A percentile compares a stretch with the other conserved stretches of the same genome.
These are phyloP conservation scores for Noctua fimbriata DNA, from an alignment of 2,888 invertebrate genomes.

Conservation along the genomic window DNA sequence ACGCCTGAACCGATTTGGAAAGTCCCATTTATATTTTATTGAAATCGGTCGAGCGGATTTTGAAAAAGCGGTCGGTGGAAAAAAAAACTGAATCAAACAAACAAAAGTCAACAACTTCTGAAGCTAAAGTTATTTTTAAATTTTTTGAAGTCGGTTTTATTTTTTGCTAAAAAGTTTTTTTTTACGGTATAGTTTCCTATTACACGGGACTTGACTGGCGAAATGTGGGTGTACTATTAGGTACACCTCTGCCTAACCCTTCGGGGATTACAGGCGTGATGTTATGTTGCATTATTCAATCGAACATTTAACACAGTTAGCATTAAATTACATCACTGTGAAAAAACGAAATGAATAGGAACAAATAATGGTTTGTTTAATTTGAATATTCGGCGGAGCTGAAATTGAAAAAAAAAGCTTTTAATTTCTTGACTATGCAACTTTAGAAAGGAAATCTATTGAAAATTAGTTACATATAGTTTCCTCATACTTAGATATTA, in stretches of 20 bases:
- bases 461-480: constrained; percentile 65
- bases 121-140: too few relatives aligned
- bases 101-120: too few relatives aligned
- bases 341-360: constrained; percentile 7
- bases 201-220: background rate
- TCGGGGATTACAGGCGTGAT: background rate
- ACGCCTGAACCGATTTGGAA: too few relatives aligned
- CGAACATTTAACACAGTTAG: constrained; percentile 9
- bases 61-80: too few relatives aligned
- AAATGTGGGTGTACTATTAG: background rate
- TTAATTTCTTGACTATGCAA: constrained; percentile 40
- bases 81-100: too few relatives aligned
- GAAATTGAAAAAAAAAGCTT: constrained; percentile 26
- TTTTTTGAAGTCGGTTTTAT: too few relatives aligned
- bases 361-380: constrained; percentile 36
- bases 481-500: constrained; percentile 64
- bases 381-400: constrained; percentile 25
- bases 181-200: background rate
- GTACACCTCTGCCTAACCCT: background rate
- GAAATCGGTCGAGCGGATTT: too few relatives aligned
- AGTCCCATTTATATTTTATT: too few relatives aligned
- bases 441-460: constrained; percentile 68
- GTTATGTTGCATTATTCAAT: constrained; percentile 11
- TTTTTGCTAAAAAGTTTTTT: too few relatives aligned
- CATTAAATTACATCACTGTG: constrained; percentile 23